phyloP scores from a whole-genome alignment of 1,140 invertebrate species.

The Tachypleus tridentatus region DNA sequence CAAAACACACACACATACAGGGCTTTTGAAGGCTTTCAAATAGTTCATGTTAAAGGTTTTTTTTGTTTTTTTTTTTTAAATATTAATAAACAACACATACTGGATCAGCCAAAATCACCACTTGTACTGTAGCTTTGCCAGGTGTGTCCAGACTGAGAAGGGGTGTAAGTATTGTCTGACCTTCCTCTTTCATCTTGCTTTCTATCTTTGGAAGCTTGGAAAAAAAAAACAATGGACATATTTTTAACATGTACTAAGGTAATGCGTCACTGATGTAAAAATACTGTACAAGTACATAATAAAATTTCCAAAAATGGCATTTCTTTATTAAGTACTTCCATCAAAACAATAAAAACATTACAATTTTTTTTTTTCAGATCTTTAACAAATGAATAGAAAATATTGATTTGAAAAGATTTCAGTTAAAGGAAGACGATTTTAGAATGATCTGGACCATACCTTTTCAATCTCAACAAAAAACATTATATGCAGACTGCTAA shows the following conservation, averaged over 20 bases:
- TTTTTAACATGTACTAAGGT: too few species aligned
- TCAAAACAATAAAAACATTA: too few species aligned
- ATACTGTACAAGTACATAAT: background rate
- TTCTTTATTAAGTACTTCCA: too few species aligned
- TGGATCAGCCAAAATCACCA: constrained; percentile 91
- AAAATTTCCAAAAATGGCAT: background rate
- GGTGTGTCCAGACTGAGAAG: constrained; percentile 84
- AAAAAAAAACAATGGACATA: background rate
- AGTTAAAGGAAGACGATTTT: constrained; percentile 4
- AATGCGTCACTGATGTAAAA: background rate
- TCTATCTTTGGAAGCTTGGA: constrained; percentile 54
- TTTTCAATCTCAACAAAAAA: background rate
- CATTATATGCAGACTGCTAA: too few species aligned
- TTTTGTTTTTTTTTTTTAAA: background rate
- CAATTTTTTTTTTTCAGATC: too few species aligned
- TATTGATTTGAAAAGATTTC: background rate
- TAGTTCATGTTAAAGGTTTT: background rate
- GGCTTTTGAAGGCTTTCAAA: too few species aligned
- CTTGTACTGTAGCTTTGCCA: constrained; percentile 88
- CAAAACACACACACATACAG: too few species aligned
- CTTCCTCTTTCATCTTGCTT: constrained; percentile 53
- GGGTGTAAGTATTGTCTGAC: constrained; percentile 69
- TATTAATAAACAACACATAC: constrained; percentile 33
- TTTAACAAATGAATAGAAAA: too few species aligned
- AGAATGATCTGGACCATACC: background rate